These are phyloP conservation scores for Andricus quercusramuli DNA, from an alignment of 2,888 invertebrate species.

Conservation along the genomic window DNA sequence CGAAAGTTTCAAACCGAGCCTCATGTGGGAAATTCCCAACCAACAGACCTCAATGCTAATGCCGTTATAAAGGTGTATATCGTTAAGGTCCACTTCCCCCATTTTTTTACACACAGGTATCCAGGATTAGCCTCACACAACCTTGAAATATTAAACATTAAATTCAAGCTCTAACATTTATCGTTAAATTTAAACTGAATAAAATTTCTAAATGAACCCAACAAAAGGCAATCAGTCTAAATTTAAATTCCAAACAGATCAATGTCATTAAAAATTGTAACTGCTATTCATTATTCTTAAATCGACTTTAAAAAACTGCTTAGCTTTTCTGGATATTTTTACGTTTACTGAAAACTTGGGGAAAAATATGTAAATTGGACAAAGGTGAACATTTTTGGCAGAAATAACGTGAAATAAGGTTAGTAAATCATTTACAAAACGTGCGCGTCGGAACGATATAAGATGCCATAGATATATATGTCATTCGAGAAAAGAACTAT, in stretches of 20 bases:
- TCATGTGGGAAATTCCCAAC: slow-evolving; percentile 59
- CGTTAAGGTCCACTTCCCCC: slow-evolving; percentile 28
- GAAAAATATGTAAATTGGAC: background rate
- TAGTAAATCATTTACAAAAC: background rate
- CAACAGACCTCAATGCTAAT: slow-evolving; percentile 48
- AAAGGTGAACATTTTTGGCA: background rate
- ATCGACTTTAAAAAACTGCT: background rate
- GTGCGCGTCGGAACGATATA: background rate
- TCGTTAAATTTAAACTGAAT: background rate
- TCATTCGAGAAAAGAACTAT: background rate
- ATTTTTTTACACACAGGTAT: slow-evolving; percentile 1
- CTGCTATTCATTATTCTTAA: background rate
- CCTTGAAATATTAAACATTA: slow-evolving; percentile 3
- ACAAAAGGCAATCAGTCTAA: background rate
- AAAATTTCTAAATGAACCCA: background rate
- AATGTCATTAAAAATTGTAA: background rate
- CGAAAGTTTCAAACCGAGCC: slow-evolving; percentile 60
- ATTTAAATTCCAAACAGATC: background rate
- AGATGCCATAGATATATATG: too few species aligned
- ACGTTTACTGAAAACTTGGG: background rate
- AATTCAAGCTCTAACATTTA: background rate
- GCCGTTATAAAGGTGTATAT: slow-evolving; percentile 47
- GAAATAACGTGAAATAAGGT: background rate
- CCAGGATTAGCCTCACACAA: background rate
- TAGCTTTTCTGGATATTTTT: background rate